phyloP scores from a whole-genome alignment of 2,113 vertebrate species.

The Mesitornis unicolor region DNA sequence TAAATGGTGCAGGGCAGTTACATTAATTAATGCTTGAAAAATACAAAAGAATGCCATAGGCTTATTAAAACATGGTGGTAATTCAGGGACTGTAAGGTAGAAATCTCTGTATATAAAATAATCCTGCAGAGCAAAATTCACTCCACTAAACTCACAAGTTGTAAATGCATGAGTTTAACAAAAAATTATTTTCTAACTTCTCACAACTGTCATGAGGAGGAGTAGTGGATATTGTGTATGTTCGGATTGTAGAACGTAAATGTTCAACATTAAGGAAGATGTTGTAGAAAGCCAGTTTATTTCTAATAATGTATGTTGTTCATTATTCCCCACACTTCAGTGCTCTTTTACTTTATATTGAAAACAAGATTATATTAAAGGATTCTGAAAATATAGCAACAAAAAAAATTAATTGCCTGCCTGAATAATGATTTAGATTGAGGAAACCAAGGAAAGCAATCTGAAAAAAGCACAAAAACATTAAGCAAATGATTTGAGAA shows the following conservation, averaged over 20 bases:
- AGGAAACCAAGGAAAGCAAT: background rate
- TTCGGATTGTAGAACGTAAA: background rate
- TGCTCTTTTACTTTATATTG: background rate
- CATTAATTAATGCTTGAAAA: background rate
- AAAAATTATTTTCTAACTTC: background rate
- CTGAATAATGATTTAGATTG: background rate
- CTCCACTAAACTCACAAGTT: background rate
- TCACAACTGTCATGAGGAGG: background rate
- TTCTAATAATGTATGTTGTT: background rate
- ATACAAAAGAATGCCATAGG: background rate
- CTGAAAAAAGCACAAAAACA: background rate
- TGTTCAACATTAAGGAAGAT: background rate
- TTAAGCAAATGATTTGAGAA: fast-evolving
- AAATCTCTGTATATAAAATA: background rate
- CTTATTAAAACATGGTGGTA: fast-evolving
- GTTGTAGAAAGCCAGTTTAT: background rate
- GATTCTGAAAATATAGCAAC: background rate
- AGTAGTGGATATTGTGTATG: background rate
- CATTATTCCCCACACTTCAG: background rate
- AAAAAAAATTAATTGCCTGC: background rate
- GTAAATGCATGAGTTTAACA: background rate
- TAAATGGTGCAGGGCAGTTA: background rate
- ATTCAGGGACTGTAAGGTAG: background rate
- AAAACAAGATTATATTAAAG: background rate
- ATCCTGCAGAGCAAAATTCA: background rate